phyloP scores from a whole-genome alignment of 2,113 vertebrate species.

The Struthio camelus region DNA sequence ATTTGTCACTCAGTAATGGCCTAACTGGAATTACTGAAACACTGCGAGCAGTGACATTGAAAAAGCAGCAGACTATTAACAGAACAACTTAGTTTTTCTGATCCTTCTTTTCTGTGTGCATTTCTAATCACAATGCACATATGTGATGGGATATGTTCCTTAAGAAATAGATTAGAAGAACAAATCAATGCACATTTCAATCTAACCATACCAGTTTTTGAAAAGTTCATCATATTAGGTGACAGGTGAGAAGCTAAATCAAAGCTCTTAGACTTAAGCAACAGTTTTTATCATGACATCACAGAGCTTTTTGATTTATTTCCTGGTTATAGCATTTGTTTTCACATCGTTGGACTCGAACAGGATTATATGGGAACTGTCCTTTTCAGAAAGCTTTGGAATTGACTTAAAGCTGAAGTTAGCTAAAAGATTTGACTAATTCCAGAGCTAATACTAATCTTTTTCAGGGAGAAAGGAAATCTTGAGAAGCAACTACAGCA shows the following conservation, averaged over 20 bases:
- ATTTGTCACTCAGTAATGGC: not conserved
- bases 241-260: not conserved
- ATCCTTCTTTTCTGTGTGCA: not conserved
- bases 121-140: not conserved
- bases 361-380: not conserved
- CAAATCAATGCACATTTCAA: not conserved
- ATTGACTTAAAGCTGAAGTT: not conserved
- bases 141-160: not conserved
- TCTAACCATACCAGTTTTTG: not conserved
- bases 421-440: not conserved
- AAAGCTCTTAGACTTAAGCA: not conserved
- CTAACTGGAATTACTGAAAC: not conserved
- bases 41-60: rapidly evolving
- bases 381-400: constrained; percentile 6
- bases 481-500: not conserved
- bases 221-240: not conserved
- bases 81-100: not conserved
- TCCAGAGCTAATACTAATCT: constrained; percentile 17
- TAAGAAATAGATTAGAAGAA: not conserved
- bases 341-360: not conserved
- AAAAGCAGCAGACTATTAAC: not conserved
- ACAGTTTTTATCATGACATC: not conserved
- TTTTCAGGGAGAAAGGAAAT: not conserved
- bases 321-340: not conserved
- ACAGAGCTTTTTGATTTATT: not conserved